Conservation (phyloP, 2,113 vertebrate species). For the Anthoscopus minutus region DNA sequence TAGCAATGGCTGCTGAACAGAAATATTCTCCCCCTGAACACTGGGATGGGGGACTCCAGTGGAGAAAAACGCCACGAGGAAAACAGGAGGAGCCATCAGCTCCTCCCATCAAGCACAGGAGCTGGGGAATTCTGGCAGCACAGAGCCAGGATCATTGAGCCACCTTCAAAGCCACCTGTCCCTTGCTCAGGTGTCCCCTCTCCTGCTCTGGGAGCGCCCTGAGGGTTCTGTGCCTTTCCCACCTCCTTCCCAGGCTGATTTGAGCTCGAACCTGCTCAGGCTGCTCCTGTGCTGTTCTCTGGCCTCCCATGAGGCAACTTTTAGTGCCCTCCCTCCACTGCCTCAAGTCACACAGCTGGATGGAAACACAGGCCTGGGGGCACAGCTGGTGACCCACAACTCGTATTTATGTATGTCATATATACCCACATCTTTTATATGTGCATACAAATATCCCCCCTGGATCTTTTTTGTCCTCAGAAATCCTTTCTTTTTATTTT, state of each 20-base stretch:
- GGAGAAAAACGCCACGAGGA: neutral
- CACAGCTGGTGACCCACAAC: neutral
- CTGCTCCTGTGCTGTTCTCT: neutral
- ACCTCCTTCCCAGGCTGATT: accelerated
- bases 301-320: too few species aligned
- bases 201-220: accelerated
- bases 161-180: neutral
- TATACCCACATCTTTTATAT: accelerated
- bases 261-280: too few species aligned
- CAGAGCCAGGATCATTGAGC: neutral
- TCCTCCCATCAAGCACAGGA: neutral
- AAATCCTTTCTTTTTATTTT: neutral
- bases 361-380: accelerated
- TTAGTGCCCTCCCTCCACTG: too few species aligned
- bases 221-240: too few species aligned
- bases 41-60: neutral
- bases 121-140: too few species aligned
- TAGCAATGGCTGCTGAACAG: neutral
- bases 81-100: neutral
- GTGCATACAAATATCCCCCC: neutral
- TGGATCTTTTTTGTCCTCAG: neutral
- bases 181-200: neutral
- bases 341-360: neutral
- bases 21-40: neutral
- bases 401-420: neutral